These are phyloP conservation scores for Ectobius pallidus DNA, from an alignment of 2,888 invertebrate species.

Conservation along the genomic window DNA sequence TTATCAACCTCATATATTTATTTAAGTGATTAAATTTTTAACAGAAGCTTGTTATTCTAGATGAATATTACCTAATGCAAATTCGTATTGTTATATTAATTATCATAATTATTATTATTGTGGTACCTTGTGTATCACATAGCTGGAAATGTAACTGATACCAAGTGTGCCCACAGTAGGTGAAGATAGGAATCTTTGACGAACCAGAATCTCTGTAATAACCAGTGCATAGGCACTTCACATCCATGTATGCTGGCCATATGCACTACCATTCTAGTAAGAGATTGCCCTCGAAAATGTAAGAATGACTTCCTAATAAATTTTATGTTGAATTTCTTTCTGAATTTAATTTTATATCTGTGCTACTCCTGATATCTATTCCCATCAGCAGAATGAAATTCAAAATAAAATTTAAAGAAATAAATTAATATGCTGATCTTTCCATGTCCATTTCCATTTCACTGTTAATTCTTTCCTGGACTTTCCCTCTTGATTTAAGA, in stretches of 20 bases:
- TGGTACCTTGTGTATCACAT: neutral
- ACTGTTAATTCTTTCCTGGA: too few species aligned
- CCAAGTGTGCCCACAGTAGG: constrained; percentile 15
- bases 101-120: neutral
- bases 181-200: neutral
- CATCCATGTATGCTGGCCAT: neutral
- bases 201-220: neutral
- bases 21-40: too few species aligned
- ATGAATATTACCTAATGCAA: constrained; percentile 20
- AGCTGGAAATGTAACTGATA: neutral
- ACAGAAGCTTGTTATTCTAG: neutral
- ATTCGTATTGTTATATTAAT: neutral
- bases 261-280: neutral
- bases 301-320: constrained; percentile 26
- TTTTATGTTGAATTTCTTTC: constrained; percentile 28
- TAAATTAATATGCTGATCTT: too few species aligned
- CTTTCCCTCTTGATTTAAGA: too few species aligned
- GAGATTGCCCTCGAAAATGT: neutral
- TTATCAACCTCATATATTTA: too few species aligned
- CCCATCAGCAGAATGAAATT: too few species aligned
- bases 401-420: too few species aligned
- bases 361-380: too few species aligned
- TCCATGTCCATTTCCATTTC: too few species aligned
- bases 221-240: neutral
- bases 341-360: too few species aligned